A percentile compares a stretch with the other conserved stretches of the same genome.
phyloP scores from a whole-genome alignment of 2,888 invertebrate genomes.

The Scrobipalpa atriplicella region DNA sequence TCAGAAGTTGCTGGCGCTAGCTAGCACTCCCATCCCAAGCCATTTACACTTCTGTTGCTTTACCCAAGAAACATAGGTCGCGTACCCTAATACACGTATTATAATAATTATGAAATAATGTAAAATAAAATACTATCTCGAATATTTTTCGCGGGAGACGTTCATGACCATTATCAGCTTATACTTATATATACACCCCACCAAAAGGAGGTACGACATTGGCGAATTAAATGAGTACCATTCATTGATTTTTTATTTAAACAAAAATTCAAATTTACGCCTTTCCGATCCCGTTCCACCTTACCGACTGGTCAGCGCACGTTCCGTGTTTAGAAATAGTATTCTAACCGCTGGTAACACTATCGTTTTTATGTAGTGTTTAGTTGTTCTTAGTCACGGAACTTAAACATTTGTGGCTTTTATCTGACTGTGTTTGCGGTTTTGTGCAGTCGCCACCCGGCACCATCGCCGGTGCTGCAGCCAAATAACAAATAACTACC shows the following conservation, averaged over 20 bases:
- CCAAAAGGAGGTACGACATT: too few species aligned
- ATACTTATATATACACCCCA: too few species aligned
- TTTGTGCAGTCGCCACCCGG: constrained; percentile 6
- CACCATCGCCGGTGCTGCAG: background rate
- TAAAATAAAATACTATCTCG: too few species aligned
- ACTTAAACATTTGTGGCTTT: constrained; percentile 14
- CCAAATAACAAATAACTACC: background rate
- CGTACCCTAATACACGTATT: too few species aligned
- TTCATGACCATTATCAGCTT: too few species aligned
- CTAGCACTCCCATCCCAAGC: too few species aligned
- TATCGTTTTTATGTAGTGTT: constrained; percentile 17
- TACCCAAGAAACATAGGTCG: too few species aligned
- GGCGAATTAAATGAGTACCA: too few species aligned
- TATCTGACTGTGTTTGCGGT: constrained; percentile 17
- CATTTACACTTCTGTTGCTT: too few species aligned
- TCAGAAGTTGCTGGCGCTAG: too few species aligned
- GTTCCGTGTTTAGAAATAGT: constrained; percentile 14
- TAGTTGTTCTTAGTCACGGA: constrained; percentile 22
- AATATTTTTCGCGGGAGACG: too few species aligned
- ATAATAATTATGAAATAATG: too few species aligned
- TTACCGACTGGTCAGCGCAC: background rate
- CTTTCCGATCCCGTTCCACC: background rate
- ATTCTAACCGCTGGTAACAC: background rate
- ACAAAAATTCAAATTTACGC: background rate
- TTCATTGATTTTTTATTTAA: background rate